A percentile compares a stretch with the other conserved stretches of the same genome.
Evolutionary conservation across 1,140 invertebrate species (phyloP).

Genomic region (Musca domestica): DNA sequence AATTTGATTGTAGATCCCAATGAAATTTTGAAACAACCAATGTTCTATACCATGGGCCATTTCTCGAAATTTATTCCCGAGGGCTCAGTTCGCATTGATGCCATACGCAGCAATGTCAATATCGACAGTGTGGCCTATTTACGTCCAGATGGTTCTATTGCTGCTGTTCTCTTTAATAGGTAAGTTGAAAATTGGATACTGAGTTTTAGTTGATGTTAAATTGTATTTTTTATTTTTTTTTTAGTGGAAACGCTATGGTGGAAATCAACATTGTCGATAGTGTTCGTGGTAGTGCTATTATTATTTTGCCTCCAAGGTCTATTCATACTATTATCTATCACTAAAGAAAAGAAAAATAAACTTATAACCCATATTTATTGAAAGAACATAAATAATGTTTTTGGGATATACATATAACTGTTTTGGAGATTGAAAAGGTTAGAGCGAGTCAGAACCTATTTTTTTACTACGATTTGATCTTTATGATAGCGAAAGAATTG

Average conservation of each 20-base stretch:
- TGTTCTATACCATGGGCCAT: slow-evolving; percentile 84
- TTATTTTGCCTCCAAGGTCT: slow-evolving; percentile 44
- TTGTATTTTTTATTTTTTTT: not conserved
- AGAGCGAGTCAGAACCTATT: no score
- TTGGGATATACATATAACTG: no score
- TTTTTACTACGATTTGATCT: no score
- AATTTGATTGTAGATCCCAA: slow-evolving; percentile 34
- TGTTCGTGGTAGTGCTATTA: slow-evolving; percentile 31
- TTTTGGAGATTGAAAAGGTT: no score
- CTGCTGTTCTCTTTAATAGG: slow-evolving; percentile 65
- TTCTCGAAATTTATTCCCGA: slow-evolving; percentile 78
- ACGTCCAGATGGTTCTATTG: slow-evolving; percentile 59
- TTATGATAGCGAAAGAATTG: no score
- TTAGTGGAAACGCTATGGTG: slow-evolving; percentile 38
- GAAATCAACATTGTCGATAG: slow-evolving; percentile 38
- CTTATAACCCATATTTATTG: not conserved
- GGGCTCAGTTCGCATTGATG: slow-evolving; percentile 59
- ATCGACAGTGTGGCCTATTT: slow-evolving; percentile 58
- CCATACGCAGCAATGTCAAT: slow-evolving; percentile 36
- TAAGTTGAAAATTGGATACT: slow-evolving; percentile 50
- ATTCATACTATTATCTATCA: slow-evolving; percentile 45
- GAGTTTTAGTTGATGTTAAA: not conserved
- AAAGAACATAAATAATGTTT: no score
- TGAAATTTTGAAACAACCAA: slow-evolving; percentile 87
- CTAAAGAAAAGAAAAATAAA: slow-evolving; percentile 24